phyloP scores from a whole-genome alignment of 2,113 vertebrate genomes.

The Thomomys bottae region DNA sequence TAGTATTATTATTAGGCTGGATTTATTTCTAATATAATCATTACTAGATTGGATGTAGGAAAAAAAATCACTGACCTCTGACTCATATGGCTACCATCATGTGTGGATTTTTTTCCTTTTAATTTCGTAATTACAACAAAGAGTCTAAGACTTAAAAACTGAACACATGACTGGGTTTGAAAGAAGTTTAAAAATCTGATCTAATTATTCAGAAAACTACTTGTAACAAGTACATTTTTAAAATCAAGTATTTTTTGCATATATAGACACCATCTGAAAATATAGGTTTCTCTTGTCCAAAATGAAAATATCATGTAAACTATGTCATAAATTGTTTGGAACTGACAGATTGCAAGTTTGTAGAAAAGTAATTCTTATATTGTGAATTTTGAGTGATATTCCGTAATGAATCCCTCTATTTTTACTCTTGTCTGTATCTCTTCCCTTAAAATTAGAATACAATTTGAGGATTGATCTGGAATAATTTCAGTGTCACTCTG shows the following conservation, averaged over 20 bases:
- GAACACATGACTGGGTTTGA: not conserved
- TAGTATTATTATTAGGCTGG: not conserved
- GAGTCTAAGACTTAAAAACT: not conserved
- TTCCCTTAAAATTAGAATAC: not conserved
- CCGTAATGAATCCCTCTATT: not conserved
- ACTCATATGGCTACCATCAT: accelerated
- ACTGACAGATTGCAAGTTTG: not conserved
- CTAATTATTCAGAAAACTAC: not conserved
- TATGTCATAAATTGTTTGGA: not conserved
- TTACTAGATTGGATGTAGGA: not conserved
- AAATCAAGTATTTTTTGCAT: too few species aligned
- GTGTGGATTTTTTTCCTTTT: too few species aligned
- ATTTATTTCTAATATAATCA: not conserved
- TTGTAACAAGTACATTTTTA: too few species aligned
- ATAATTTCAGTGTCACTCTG: not conserved
- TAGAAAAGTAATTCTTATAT: not conserved
- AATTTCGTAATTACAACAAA: not conserved
- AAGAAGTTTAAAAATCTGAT: not conserved
- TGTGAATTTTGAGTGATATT: not conserved
- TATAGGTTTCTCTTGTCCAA: too few species aligned
- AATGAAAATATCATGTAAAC: too few species aligned
- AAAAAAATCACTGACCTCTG: not conserved
- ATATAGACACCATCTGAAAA: too few species aligned
- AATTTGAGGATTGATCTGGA: not conserved
- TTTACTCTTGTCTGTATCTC: not conserved